Evolutionary conservation across 1,140 invertebrate genomes (phyloP), one percentile per base, ranked within the genome.

Genomic region (Heliconius eleuchia): DNA sequence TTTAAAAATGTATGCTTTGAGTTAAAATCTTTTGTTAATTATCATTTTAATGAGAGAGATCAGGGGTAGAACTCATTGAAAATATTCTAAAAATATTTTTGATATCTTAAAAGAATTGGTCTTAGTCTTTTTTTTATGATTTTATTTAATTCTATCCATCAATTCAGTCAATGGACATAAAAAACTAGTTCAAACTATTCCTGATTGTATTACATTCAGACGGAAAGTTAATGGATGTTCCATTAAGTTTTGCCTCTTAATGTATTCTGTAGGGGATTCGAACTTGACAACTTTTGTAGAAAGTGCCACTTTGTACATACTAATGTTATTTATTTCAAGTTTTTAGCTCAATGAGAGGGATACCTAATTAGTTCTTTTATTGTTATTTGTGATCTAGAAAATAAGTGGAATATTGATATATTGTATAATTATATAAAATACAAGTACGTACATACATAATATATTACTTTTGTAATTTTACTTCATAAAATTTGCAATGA

Each of bases 201-300:
- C 23, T 66, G 60, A 66, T 66, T 66, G 60, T 66, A 27, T 66
- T 66, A 66, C 27, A 66, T 13, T 30, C 60, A 66, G 60, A 16
- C 60, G 5, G 19, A 30, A 66, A 66, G 60, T 66, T 27, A 30
- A 66, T 66, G 60, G 60, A 66, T 30, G 8, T 30, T 13, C 60
- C 60, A 66, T 66, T 66, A 23, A 30, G 72, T 73, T 73, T 73
- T 73, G 46, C 72, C 23, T 46, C 72, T 73, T 73, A 27, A 73
- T 73, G 19, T 73, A 66, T 27, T 66, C 60, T 30, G 23, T 30
- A 16, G 60, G 27, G 60, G 27, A 66, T 66, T 66, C 60, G 23
- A 27, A 66, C 60, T 66, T 66, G 23, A 66, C 50, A 66, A 66
- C 60, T 66, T 66, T 66, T 27, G 27, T 66, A 27, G 60, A 52